phyloP scores from a whole-genome alignment of 2,888 invertebrate species.

The Erebia aethiops region DNA sequence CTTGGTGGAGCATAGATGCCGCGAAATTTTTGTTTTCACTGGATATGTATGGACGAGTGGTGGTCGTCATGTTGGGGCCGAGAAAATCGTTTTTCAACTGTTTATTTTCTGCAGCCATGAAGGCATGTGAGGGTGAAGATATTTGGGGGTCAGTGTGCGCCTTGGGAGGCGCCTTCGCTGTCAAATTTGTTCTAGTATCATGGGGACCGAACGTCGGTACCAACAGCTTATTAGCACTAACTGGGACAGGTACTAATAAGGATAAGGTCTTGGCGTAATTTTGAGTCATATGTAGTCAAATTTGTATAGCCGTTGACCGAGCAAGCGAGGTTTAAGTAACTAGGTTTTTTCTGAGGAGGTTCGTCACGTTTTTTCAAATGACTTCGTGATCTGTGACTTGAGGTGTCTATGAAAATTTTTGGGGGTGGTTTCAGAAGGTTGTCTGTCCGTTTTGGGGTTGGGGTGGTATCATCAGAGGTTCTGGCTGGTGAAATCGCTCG shows the following conservation, averaged over 20 bases:
- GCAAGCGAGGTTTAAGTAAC: slow-evolving; percentile 94
- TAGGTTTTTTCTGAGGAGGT: slow-evolving; percentile 87
- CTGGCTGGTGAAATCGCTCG: slow-evolving; percentile 60
- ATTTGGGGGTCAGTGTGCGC: slow-evolving; percentile 77
- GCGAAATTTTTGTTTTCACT: slow-evolving; percentile 73
- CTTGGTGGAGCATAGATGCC: slow-evolving; percentile 71
- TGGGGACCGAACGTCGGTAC: slow-evolving; percentile 80
- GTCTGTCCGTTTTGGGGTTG: slow-evolving; percentile 55
- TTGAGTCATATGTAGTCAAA: slow-evolving; percentile 93
- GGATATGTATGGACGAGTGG: slow-evolving; percentile 69
- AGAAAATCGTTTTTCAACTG: slow-evolving; percentile 78
- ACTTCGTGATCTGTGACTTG: slow-evolving; percentile 68
- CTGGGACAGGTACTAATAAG: slow-evolving; percentile 73
- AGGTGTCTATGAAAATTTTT: slow-evolving; percentile 65
- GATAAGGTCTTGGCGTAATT: slow-evolving; percentile 87
- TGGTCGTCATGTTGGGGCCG: slow-evolving; percentile 74
- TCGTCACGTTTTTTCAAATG: slow-evolving; percentile 73
- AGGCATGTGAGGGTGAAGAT: slow-evolving; percentile 71
- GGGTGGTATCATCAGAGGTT: slow-evolving; percentile 55
- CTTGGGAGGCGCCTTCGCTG: slow-evolving; percentile 77
- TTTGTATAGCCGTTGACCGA: slow-evolving; percentile 96
- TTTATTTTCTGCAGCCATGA: slow-evolving; percentile 78
- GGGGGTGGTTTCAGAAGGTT: slow-evolving; percentile 73
- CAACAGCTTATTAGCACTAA: slow-evolving; percentile 80
- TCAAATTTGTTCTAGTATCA: slow-evolving; percentile 77